Conservation (phyloP, 2,797 vertebrate genomes). For the Malacoraja senta region DNA sequence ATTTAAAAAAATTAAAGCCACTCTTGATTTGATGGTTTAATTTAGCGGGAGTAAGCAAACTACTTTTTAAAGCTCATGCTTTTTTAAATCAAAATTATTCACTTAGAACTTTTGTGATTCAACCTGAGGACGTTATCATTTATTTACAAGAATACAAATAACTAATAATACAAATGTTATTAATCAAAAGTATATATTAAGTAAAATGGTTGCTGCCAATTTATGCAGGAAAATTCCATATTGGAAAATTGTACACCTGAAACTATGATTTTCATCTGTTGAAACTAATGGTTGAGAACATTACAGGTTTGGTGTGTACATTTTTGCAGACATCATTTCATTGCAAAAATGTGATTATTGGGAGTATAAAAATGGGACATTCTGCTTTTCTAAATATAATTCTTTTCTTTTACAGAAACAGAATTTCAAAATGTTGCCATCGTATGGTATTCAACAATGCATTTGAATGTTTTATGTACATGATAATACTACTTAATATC, state of each 20-base stretch:
- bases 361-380: not conserved
- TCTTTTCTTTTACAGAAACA: conserved; percentile 38
- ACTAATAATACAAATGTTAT: not conserved
- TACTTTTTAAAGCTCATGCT: not conserved
- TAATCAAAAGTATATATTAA: not conserved
- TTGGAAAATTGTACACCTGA: not conserved
- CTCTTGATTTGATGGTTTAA: not conserved
- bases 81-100: not conserved
- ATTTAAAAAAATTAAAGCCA: not conserved
- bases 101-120: not conserved
- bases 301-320: not conserved
- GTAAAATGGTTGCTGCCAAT: not conserved
- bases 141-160: not conserved
- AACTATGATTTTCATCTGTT: not conserved
- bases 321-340: not conserved
- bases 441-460: conserved; percentile 39
- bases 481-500: conserved; percentile 41
- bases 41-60: not conserved
- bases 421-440: conserved; percentile 26
- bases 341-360: not conserved
- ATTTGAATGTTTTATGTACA: conserved; percentile 42
- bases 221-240: not conserved
- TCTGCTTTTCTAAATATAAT: not conserved
- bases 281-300: not conserved
- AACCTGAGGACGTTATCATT: not conserved